phyloP scores from a whole-genome alignment of 2,113 vertebrate genomes.

The Cebus imitator region DNA sequence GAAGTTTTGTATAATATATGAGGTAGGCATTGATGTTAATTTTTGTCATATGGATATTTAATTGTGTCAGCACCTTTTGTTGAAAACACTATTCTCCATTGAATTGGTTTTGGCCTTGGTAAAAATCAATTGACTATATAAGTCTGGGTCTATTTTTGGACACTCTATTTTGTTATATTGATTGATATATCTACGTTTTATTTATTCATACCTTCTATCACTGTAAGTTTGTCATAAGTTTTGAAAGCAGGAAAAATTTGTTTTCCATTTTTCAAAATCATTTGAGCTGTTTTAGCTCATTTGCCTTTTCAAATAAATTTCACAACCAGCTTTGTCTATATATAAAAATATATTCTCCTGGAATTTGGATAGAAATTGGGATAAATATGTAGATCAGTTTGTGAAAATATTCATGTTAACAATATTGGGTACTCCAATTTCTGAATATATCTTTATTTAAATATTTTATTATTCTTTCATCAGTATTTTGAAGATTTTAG shows the following conservation, averaged over 20 bases:
- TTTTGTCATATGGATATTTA: neutral
- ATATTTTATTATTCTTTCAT: neutral
- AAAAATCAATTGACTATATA: neutral
- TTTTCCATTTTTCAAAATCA: neutral
- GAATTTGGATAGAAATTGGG: neutral
- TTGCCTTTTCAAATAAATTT: neutral
- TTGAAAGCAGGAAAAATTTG: neutral
- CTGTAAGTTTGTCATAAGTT: neutral
- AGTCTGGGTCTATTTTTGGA: neutral
- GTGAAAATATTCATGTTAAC: neutral
- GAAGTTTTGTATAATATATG: neutral
- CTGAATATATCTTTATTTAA: neutral
- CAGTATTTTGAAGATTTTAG: neutral
- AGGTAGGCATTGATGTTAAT: neutral
- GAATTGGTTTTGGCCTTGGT: neutral
- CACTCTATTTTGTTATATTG: neutral
- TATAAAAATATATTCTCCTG: neutral
- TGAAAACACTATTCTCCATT: neutral
- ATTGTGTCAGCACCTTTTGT: neutral
- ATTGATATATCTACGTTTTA: neutral
- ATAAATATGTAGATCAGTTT: neutral
- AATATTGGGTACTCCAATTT: neutral
- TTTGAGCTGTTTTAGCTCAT: neutral
- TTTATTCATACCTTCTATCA: neutral
- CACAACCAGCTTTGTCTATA: neutral